Percentiles rank a stretch among this genome's conserved stretches.
These are phyloP conservation scores for Colaptes auratus DNA, from an alignment of 2,113 vertebrate genomes.

Conservation along the genomic window DNA sequence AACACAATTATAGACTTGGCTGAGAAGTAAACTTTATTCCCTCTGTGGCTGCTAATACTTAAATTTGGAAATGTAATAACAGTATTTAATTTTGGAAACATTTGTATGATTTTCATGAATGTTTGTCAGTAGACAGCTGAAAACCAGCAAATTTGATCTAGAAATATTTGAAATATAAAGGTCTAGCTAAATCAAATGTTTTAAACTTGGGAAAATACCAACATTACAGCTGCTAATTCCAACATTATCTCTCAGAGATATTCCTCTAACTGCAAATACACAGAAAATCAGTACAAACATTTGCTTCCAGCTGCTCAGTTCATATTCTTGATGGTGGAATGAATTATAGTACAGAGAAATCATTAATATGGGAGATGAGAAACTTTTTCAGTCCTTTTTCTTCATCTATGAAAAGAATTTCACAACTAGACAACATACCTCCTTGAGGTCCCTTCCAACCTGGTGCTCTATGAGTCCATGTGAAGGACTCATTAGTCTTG, in stretches of 20 bases:
- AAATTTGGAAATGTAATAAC: not conserved
- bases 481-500: not conserved
- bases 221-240: not conserved
- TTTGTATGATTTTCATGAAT: not conserved
- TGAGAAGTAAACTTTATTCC: not conserved
- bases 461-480: no score
- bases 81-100: not conserved
- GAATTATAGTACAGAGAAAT: not conserved
- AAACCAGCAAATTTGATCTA: not conserved
- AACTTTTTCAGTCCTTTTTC: not conserved
- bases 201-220: not conserved
- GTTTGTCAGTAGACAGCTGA: not conserved
- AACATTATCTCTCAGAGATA: not conserved
- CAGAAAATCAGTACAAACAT: not conserved
- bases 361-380: not conserved
- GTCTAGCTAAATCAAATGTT: not conserved
- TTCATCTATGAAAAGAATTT: not conserved
- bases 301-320: not conserved
- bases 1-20: constrained; percentile 23
- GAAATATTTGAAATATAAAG: not conserved
- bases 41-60: not conserved
- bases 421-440: not conserved
- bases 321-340: not conserved
- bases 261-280: not conserved
- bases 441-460: no score